These are phyloP conservation scores for Platysternon megacephalum DNA, from an alignment of 2,113 vertebrate species.

Conservation along the genomic window DNA sequence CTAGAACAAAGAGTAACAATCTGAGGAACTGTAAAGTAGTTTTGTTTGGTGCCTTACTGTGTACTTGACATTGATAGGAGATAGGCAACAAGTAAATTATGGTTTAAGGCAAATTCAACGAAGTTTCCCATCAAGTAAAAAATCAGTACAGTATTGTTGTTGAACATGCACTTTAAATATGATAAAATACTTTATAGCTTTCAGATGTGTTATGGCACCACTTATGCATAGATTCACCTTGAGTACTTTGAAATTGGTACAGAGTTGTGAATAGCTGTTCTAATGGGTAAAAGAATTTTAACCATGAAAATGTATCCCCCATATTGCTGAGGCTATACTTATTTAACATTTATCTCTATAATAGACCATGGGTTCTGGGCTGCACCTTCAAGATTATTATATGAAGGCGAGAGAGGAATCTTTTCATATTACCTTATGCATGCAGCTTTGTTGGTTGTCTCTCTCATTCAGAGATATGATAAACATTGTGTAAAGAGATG, in stretches of 20 bases:
- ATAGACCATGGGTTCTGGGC: not conserved
- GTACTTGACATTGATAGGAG: constrained; percentile 40
- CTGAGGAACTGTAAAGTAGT: not conserved
- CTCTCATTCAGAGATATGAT: not conserved
- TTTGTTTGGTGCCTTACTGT: constrained; percentile 2
- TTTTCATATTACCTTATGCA: not conserved
- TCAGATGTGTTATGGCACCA: not conserved
- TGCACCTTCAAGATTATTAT: not conserved
- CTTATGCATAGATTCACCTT: not conserved
- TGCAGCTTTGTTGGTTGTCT: not conserved
- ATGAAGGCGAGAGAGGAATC: not conserved
- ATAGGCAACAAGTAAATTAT: constrained; percentile 30
- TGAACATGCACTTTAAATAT: not conserved
- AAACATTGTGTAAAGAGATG: not conserved
- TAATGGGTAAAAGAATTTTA: not conserved
- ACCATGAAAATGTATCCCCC: not conserved
- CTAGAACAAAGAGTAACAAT: not conserved
- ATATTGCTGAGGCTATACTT: not conserved
- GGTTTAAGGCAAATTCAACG: constrained; percentile 14
- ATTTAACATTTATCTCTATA: not conserved
- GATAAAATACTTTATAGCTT: not conserved
- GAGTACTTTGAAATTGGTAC: not conserved
- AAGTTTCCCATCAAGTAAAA: not conserved
- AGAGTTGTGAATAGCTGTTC: not conserved
- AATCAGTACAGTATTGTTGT: not conserved